Evolutionary conservation across 1,140 invertebrate species (phyloP), one percentile per base, ranked within the genome.

Genomic region (Leptopilina boulardi): DNA sequence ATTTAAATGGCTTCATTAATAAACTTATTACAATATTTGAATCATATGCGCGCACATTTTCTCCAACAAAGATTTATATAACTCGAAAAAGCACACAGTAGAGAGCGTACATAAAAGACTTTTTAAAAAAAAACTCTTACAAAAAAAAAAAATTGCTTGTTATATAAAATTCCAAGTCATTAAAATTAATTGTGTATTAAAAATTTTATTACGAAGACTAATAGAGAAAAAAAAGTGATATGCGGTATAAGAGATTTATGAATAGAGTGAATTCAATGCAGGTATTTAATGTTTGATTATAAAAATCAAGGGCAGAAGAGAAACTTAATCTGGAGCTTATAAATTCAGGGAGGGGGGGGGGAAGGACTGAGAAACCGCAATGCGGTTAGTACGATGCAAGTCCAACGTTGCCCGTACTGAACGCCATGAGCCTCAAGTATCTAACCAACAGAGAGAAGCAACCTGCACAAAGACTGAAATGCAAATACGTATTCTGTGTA

Each of bases 401-500:
- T 84, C 84, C 82, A 80, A 81, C 81, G 81, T 71, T n/a, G 56
- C 56, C 70, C 71, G 76, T 74, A 70, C 75, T 56, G 70, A 26
- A 74, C 76, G 77, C 75, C 79, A 79, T 80, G 74, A 73, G 76
- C 81, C 66, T 59, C 11, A 44, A 78, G 38, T 59, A 80, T n/a
- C 82, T 84, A 86, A 86, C 86, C 85, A 86, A 86, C 86, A 84
- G 84, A 82, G 84, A 82, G 84, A 88, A 81, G 87, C 85, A 44
- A 85, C 83, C 80, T 85, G 83, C 83, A 89, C 88, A 90, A 89
- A 89, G 89, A 89, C 87, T 85, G 82, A 88, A 90, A 90, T 90
- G 88, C 89, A 90, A 90, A 90, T 90, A 89, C 85, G 82, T 82
- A 89, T 88, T 86, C 87, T 89, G 89, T 89, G 87, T 90, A 90